Evolutionary conservation across 1,140 invertebrate species (phyloP).

Genomic region (Drosophila nikananu): DNA sequence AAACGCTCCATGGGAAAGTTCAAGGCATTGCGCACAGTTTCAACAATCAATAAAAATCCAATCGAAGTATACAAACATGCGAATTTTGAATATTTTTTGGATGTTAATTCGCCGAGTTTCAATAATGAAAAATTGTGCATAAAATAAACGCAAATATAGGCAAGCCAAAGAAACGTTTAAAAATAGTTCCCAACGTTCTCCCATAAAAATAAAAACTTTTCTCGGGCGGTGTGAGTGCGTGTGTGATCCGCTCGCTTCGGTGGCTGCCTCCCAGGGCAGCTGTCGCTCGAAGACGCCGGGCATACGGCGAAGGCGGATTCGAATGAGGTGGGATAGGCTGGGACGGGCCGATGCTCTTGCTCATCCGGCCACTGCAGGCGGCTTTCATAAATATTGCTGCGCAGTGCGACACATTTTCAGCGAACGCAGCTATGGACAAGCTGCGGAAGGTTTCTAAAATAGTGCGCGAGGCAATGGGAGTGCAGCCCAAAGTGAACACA

Average conservation of each 20-base stretch:
- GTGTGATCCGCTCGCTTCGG: slow-evolving; percentile 36
- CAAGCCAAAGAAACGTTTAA: slow-evolving; percentile 64
- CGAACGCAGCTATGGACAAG: slow-evolving; percentile 14
- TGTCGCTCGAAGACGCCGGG: slow-evolving; percentile 23
- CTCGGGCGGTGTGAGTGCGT: slow-evolving; percentile 26
- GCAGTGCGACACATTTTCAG: slow-evolving; percentile 46
- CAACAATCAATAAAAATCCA: slow-evolving; percentile 47
- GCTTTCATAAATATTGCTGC: slow-evolving; percentile 34
- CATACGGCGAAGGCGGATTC: neutral
- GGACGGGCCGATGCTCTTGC: neutral
- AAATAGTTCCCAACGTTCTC: slow-evolving; percentile 73
- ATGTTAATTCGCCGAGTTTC: slow-evolving; percentile 7
- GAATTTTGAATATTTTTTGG: slow-evolving; percentile 26
- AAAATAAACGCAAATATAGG: slow-evolving; percentile 60
- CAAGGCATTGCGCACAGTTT: slow-evolving; percentile 45
- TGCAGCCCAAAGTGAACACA: slow-evolving; percentile 9
- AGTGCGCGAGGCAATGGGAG: slow-evolving; percentile 25
- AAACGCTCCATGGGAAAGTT: slow-evolving; percentile 49
- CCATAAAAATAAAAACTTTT: slow-evolving; percentile 58
- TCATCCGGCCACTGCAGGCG: slow-evolving; percentile 45
- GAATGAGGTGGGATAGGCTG: slow-evolving; percentile 1
- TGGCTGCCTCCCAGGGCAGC: slow-evolving; percentile 53
- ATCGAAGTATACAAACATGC: slow-evolving; percentile 22
- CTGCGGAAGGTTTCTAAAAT: slow-evolving; percentile 40
- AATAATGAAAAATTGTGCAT: slow-evolving; percentile 39